Conservation (phyloP, 64 coral and sea anemone species). For the Cladopsammia gracilis region DNA sequence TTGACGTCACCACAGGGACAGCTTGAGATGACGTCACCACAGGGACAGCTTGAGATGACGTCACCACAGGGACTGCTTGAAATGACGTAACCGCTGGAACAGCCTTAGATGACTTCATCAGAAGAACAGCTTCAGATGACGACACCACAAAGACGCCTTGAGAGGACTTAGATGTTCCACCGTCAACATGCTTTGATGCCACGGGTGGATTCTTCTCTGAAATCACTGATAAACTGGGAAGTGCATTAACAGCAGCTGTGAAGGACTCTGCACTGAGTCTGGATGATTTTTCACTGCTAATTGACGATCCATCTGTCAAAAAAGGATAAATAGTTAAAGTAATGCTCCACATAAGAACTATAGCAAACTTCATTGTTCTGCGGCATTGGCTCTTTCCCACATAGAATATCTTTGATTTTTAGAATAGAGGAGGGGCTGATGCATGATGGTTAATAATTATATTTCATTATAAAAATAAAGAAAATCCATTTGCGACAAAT, state of each 20-base stretch:
- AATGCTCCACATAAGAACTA: too few species aligned
- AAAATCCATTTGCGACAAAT: too few species aligned
- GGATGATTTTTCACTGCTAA: neutral
- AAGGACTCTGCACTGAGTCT: neutral
- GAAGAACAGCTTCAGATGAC: neutral
- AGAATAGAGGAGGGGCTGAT: too few species aligned
- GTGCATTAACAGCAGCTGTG: neutral
- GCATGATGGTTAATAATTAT: too few species aligned
- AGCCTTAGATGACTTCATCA: neutral
- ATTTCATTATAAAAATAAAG: too few species aligned
- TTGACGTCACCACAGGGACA: neutral
- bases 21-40: neutral
- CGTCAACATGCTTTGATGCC: neutral
- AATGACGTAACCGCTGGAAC: neutral
- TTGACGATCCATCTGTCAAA: neutral
- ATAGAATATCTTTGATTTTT: too few species aligned
- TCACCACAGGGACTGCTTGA: neutral
- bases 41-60: neutral
- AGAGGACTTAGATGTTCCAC: neutral
- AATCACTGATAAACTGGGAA: neutral
- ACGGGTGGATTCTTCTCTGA: neutral
- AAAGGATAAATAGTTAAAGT: neutral
- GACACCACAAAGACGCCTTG: neutral
- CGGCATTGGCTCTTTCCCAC: too few species aligned
- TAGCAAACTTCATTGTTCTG: too few species aligned